These are phyloP conservation scores for Phyllotis vaccarum DNA, from an alignment of 2,797 vertebrate genomes.

Conservation along the genomic window DNA sequence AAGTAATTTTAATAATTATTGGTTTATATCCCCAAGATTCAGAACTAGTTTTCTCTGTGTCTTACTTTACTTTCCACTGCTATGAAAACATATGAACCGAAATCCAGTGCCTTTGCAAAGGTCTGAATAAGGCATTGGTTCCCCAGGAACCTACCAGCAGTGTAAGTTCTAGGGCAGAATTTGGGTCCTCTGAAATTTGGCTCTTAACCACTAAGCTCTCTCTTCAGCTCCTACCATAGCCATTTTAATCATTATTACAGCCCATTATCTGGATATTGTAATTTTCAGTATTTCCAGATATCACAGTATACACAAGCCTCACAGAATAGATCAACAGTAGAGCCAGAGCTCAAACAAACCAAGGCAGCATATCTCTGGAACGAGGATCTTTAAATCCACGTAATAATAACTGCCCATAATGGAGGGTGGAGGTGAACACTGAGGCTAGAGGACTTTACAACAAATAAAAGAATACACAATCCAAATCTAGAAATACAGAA, in stretches of 20 bases:
- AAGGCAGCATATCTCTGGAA: background rate
- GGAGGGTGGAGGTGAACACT: background rate
- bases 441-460: background rate
- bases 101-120: background rate
- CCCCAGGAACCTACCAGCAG: background rate
- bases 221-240: background rate
- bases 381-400: background rate
- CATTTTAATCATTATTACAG: background rate
- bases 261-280: background rate
- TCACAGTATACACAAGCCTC: background rate
- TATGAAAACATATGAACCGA: background rate
- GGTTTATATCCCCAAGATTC: slow-evolving; percentile 4
- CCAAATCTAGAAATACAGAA: background rate
- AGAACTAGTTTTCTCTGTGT: slow-evolving; percentile 37
- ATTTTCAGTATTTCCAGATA: slow-evolving; percentile 12
- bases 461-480: background rate
- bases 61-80: background rate
- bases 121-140: background rate
- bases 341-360: background rate
- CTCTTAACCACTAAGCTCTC: background rate
- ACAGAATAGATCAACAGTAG: background rate
- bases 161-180: background rate
- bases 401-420: background rate
- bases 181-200: background rate
- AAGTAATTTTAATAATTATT: slow-evolving; percentile 38